Percentiles rank a stretch among this genome's conserved stretches.
phyloP scores from a whole-genome alignment of 2,888 invertebrate genomes.

The Philhelius pedissequus region DNA sequence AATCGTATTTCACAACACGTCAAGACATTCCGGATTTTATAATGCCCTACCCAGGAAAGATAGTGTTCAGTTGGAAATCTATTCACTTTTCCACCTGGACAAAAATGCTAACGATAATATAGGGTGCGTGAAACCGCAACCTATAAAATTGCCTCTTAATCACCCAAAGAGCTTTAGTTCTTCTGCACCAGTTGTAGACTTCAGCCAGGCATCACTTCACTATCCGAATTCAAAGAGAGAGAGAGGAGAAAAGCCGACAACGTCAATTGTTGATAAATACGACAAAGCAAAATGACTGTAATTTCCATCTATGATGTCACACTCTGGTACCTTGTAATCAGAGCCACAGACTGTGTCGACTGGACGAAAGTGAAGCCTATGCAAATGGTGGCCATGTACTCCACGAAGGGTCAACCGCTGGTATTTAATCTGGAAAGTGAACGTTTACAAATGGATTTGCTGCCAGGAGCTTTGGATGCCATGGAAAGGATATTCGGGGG shows the following conservation, averaged over 20 bases:
- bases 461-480: constrained; percentile 74
- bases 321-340: constrained; percentile 55
- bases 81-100: constrained; percentile 31
- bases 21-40: constrained; percentile 16
- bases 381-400: constrained; percentile 76
- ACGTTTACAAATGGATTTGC: constrained; percentile 73
- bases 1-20: constrained; percentile 42
- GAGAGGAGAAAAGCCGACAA: neutral
- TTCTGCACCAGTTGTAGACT: constrained; percentile 31
- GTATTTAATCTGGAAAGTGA: constrained; percentile 75
- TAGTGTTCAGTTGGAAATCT: constrained; percentile 12
- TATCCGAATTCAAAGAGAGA: no score
- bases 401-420: constrained; percentile 66
- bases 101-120: constrained; percentile 15
- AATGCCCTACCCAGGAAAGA: constrained; percentile 19
- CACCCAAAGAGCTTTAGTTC: constrained; percentile 37
- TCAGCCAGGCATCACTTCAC: constrained; percentile 11
- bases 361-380: constrained; percentile 77
- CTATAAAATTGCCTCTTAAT: constrained; percentile 56
- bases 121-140: constrained; percentile 46
- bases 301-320: constrained; percentile 50
- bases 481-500: constrained; percentile 78
- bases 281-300: constrained; percentile 35
- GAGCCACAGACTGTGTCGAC: constrained; percentile 71
- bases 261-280: neutral